A percentile compares a stretch with the other conserved stretches of the same genome.
These are phyloP conservation scores for Telmatherina bonti DNA, from an alignment of 2,797 vertebrate genomes.

Conservation along the genomic window DNA sequence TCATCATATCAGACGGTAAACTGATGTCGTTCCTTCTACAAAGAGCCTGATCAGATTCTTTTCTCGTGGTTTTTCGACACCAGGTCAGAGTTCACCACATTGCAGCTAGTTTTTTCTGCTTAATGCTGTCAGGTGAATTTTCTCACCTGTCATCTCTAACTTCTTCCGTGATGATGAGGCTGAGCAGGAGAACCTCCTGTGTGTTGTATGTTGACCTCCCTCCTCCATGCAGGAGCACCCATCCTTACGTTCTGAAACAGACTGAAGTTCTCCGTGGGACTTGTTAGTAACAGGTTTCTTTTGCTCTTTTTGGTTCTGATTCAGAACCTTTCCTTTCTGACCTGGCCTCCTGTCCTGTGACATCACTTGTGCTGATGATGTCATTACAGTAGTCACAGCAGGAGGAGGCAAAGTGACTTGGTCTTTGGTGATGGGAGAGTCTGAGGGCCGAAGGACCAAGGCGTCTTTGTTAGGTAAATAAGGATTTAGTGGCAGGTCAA, in stretches of 20 bases:
- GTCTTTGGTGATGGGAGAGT: not conserved
- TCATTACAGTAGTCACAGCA: too few species aligned
- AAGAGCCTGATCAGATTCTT: too few species aligned
- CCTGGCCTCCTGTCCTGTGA: slow-evolving; percentile 1
- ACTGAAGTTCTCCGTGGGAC: not conserved
- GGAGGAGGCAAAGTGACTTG: not conserved
- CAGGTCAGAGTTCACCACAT: too few species aligned
- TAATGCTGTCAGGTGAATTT: not conserved
- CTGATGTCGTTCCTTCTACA: too few species aligned
- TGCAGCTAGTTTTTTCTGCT: too few species aligned
- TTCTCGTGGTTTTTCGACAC: too few species aligned
- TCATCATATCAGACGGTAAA: too few species aligned
- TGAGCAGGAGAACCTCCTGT: not conserved
- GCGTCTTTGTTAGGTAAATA: slow-evolving; percentile 50
- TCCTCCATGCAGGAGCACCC: not conserved
- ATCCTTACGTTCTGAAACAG: not conserved
- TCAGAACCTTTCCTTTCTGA: not conserved
- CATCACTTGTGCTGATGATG: slow-evolving; percentile 2
- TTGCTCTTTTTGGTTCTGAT: slow-evolving; percentile 2
- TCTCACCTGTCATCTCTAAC: slow-evolving; percentile 25
- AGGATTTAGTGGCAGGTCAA: slow-evolving; percentile 73
- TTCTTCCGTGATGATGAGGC: not conserved
- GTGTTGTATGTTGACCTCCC: not conserved
- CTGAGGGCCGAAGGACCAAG: not conserved
- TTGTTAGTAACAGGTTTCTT: not conserved